Percentiles rank a stretch among this genome's conserved stretches.
phyloP scores from a whole-genome alignment of 2,113 vertebrate species.

The Etia nguti region DNA sequence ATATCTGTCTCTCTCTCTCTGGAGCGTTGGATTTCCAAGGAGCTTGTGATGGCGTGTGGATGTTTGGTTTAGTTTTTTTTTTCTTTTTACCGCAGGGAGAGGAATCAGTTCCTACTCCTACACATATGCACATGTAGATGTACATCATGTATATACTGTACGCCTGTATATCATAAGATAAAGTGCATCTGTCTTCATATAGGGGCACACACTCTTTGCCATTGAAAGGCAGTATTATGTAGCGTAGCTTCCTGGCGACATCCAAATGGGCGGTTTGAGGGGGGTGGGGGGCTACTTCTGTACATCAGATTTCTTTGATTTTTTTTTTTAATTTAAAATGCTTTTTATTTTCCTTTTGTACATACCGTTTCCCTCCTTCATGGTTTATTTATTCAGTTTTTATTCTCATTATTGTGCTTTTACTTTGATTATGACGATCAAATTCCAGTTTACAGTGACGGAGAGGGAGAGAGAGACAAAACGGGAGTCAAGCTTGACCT shows the following conservation, averaged over 20 bases:
- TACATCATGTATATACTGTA: constrained; percentile 66
- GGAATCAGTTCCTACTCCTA: constrained; percentile 16
- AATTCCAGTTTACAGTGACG: constrained; percentile 35
- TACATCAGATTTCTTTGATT: constrained; percentile 56
- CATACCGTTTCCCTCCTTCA: constrained; percentile 47
- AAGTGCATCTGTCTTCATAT: constrained; percentile 51
- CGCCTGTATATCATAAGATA: constrained; percentile 46
- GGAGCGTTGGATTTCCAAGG: neutral
- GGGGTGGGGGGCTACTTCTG: constrained; percentile 17
- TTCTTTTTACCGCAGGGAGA: neutral
- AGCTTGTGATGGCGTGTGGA: neutral
- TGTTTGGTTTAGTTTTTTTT: neutral
- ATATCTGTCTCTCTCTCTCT: constrained; percentile 1
- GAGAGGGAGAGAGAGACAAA: constrained; percentile 8
- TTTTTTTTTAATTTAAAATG: neutral
- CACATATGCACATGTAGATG: constrained; percentile 22
- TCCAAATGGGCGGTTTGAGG: neutral
- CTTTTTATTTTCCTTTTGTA: constrained; percentile 41
- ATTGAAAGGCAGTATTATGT: constrained; percentile 74
- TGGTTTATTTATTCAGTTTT: constrained; percentile 48
- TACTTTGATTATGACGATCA: constrained; percentile 23
- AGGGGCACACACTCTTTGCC: constrained; percentile 39
- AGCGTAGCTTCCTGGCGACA: constrained; percentile 52
- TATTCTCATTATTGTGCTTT: constrained; percentile 36
- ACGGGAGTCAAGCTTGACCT: neutral